Evolutionary conservation across 2,888 invertebrate species (phyloP).

Genomic region (Sisyra terminalis): DNA sequence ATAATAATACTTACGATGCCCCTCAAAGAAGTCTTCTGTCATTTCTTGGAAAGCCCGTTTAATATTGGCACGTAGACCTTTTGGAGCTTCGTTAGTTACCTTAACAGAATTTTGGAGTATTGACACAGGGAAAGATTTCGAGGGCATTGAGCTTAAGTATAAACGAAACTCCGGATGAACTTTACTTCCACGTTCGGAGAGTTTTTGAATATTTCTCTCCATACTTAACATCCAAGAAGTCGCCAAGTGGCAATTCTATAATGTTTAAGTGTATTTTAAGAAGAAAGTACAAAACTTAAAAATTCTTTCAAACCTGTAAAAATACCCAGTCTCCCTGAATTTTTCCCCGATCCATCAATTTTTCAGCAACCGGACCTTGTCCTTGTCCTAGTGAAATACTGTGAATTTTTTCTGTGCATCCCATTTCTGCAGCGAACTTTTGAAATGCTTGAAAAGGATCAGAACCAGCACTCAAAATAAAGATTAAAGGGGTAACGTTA

Average conservation of each 20-base stretch:
- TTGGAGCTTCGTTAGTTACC: conserved; percentile 89
- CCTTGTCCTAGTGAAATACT: conserved; percentile 85
- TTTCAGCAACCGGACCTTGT: conserved; percentile 78
- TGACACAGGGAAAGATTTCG: conserved; percentile 70
- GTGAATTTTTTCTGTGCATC: conserved; percentile 46
- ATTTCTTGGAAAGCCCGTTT: conserved; percentile 68
- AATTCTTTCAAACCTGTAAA: conserved; percentile 42
- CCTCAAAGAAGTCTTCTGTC: conserved; percentile 63
- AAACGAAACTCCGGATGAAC: conserved; percentile 62
- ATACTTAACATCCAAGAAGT: conserved; percentile 83
- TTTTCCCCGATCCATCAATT: conserved; percentile 53
- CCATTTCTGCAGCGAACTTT: conserved; percentile 63
- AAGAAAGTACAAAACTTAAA: neutral
- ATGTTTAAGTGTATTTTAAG: conserved; percentile 15
- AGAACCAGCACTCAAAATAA: conserved; percentile 75
- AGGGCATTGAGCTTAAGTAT: conserved; percentile 82
- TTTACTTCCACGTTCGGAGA: conserved; percentile 45
- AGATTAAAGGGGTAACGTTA: conserved; percentile 60
- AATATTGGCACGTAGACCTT: conserved; percentile 77
- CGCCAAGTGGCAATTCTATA: conserved; percentile 86
- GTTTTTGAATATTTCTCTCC: conserved; percentile 59
- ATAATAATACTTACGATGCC: conserved; percentile 38
- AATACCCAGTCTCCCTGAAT: conserved; percentile 76
- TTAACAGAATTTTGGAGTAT: conserved; percentile 87
- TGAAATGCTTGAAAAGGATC: conserved; percentile 75